Conservation (phyloP, 2,797 vertebrate species). For the Euphonia xanthogaster region DNA sequence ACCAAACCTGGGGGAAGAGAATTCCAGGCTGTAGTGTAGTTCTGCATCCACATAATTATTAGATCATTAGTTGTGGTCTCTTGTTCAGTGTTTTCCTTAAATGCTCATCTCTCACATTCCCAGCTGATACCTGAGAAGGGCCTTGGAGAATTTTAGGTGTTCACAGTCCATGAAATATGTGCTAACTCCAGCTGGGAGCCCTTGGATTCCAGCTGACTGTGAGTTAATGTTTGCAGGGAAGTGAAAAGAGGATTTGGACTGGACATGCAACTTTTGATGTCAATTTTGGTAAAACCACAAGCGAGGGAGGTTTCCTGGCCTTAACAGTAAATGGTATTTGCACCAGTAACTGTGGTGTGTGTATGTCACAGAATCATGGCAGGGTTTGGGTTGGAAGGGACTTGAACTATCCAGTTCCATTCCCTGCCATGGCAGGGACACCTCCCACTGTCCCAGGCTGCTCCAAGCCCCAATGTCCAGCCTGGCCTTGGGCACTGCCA, state of each 20-base stretch:
- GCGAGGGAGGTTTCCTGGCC: background rate
- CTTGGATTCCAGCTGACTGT: background rate
- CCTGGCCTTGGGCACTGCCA: rapidly evolving
- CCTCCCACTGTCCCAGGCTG: rapidly evolving
- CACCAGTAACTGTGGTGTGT: rapidly evolving
- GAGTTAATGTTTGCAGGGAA: background rate
- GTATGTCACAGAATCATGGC: background rate
- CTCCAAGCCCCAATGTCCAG: rapidly evolving
- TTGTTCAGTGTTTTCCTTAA: background rate
- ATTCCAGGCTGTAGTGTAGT: background rate
- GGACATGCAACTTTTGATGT: background rate
- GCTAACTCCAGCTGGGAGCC: background rate
- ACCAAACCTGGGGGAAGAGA: background rate
- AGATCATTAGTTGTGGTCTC: background rate
- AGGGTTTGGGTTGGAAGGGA: background rate
- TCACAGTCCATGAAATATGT: background rate
- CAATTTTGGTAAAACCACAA: background rate
- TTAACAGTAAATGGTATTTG: background rate
- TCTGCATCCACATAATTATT: rapidly evolving
- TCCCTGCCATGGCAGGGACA: background rate
- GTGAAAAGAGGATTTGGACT: background rate
- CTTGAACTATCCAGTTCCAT: background rate
- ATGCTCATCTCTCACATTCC: background rate
- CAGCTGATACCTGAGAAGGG: background rate
- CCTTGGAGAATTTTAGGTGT: background rate